Percentiles rank a stretch among this genome's conserved stretches.
Evolutionary conservation across 2,888 invertebrate species (phyloP).

Genomic region (Trichacis sp.): DNA sequence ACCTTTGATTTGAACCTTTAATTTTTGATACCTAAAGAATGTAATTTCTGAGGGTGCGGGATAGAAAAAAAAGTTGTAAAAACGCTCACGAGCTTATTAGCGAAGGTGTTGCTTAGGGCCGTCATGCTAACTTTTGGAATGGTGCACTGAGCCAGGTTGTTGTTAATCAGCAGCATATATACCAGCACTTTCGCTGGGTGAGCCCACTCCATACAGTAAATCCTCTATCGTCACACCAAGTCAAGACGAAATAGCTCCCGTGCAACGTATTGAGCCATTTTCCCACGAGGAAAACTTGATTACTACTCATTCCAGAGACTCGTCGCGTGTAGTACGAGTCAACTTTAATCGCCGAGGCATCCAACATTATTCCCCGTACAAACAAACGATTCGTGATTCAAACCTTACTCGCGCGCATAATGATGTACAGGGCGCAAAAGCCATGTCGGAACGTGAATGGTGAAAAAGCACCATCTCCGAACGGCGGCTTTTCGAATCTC

Average conservation of each 20-base stretch:
- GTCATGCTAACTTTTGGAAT: constrained; percentile 60
- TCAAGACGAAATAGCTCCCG: constrained; percentile 29
- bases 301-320: constrained; percentile 13
- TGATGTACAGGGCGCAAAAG: neutral
- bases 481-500: neutral
- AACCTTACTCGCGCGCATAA: neutral
- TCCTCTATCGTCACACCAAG: constrained; percentile 41
- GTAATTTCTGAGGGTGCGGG: no score
- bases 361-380: no score
- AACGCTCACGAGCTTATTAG: no score
- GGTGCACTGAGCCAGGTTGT: constrained; percentile 61
- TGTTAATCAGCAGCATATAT: constrained; percentile 65
- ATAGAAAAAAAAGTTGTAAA: no score
- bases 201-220: constrained; percentile 59
- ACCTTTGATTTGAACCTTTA: no score
- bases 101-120: no score
- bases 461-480: neutral
- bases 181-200: constrained; percentile 64
- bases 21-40: no score
- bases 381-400: constrained; percentile 7
- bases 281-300: constrained; percentile 48
- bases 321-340: constrained; percentile 9
- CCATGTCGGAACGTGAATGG: no score
- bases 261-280: constrained; percentile 42
- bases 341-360: constrained; percentile 17